Evolutionary conservation across 2,113 vertebrate genomes (phyloP).

Genomic region (Brachypodius melanocephalos): DNA sequence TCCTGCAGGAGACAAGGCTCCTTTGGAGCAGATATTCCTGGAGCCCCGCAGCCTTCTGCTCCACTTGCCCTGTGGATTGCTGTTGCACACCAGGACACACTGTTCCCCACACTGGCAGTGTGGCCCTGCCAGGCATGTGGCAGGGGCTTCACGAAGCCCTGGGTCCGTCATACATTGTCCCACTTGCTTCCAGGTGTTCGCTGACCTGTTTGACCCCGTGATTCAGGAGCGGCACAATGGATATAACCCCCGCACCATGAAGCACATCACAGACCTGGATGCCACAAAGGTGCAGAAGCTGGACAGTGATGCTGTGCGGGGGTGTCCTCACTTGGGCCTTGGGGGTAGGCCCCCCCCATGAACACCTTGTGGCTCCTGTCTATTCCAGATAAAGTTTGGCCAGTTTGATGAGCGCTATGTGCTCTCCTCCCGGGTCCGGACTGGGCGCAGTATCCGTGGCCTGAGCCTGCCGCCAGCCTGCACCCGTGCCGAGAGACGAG

Average conservation of each 20-base stretch:
- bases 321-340: neutral
- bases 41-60: neutral
- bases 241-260: conserved; percentile 90
- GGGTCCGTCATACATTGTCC: neutral
- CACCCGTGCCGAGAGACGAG: conserved; percentile 77
- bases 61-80: neutral
- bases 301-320: accelerated
- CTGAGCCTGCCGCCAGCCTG: conserved; percentile 83
- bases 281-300: conserved; percentile 79
- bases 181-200: conserved; percentile 81
- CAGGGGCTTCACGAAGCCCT: neutral
- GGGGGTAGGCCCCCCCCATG: accelerated
- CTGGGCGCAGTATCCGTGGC: conserved; percentile 82
- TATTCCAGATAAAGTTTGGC: conserved; percentile 78
- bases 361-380: neutral
- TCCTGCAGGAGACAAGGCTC: neutral
- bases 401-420: conserved; percentile 93
- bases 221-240: conserved; percentile 96
- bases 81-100: neutral
- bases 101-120: neutral
- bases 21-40: neutral
- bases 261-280: conserved; percentile 89
- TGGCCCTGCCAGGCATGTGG: neutral
- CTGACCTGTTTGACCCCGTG: conserved; percentile 86
- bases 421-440: conserved; percentile 91